Conservation (phyloP, 1,140 invertebrate species). For the Drosophila mayri region DNA sequence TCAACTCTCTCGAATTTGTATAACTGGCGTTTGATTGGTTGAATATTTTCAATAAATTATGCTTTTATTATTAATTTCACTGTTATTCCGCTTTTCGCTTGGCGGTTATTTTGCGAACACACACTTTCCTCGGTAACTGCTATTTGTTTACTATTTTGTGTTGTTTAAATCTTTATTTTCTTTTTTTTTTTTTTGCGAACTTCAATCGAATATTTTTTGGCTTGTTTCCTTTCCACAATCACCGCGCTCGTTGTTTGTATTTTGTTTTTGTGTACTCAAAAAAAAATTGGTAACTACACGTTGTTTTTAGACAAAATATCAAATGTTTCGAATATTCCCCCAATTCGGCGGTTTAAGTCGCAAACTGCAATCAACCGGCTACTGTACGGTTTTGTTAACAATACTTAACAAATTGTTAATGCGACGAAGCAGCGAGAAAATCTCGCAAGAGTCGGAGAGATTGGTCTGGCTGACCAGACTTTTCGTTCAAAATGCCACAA, state of each 20-base stretch:
- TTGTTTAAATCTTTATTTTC: not conserved
- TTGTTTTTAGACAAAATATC: conserved; percentile 2
- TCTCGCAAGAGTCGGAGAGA: conserved; percentile 16
- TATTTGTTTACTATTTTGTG: conserved; percentile 11
- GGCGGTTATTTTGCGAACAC: conserved; percentile 30
- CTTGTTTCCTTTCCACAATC: conserved; percentile 18
- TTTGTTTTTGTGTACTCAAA: conserved; percentile 19
- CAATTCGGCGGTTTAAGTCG: conserved; percentile 6
- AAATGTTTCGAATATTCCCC: not conserved
- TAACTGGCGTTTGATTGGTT: conserved; percentile 60
- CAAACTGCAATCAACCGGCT: conserved; percentile 23
- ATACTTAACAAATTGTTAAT: conserved; percentile 38
- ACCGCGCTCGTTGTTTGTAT: conserved; percentile 13
- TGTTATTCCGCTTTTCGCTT: conserved; percentile 51
- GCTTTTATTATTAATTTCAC: conserved; percentile 69
- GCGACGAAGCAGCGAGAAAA: conserved; percentile 22
- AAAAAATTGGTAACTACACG: conserved; percentile 7
- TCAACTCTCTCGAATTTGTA: conserved; percentile 53
- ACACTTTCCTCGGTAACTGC: conserved; percentile 34
- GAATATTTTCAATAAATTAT: conserved; percentile 75
- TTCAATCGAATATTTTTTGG: conserved; percentile 3
- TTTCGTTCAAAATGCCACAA: not conserved
- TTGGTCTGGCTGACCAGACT: not conserved
- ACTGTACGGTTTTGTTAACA: conserved; percentile 57
- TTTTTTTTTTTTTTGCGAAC: not conserved